Evolutionary conservation across 2,113 vertebrate species (phyloP).

Genomic region (Calyptommatus sinebrachiatus): DNA sequence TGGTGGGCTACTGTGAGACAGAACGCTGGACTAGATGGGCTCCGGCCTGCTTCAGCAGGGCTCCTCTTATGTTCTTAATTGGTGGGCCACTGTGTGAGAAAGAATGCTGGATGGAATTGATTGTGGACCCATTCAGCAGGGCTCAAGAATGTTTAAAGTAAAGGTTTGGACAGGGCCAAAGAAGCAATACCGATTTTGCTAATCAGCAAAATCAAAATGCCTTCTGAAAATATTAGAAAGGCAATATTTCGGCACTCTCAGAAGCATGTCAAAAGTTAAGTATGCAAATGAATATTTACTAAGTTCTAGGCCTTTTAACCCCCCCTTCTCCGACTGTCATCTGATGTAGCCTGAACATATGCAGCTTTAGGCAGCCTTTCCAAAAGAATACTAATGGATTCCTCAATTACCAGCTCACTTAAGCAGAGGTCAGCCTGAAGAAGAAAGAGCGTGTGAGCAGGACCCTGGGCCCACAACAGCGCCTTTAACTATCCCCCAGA

Average conservation of each 20-base stretch:
- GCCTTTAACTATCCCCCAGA: slow-evolving; percentile 41
- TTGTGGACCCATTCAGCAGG: too few species aligned
- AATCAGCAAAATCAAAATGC: not conserved
- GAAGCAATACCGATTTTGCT: too few species aligned
- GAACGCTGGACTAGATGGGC: too few species aligned
- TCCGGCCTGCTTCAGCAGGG: too few species aligned
- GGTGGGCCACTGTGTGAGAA: too few species aligned
- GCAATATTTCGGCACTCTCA: not conserved
- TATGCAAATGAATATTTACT: not conserved
- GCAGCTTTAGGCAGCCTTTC: not conserved
- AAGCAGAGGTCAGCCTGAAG: slow-evolving; percentile 35
- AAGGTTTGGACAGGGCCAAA: too few species aligned
- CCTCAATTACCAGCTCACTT: slow-evolving; percentile 26
- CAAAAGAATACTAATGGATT: slow-evolving; percentile 29
- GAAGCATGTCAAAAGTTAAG: not conserved
- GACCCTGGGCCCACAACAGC: slow-evolving; percentile 31
- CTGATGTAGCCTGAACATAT: slow-evolving; percentile 3
- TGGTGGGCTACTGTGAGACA: too few species aligned
- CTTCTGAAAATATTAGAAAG: too few species aligned
- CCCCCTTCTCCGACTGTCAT: not conserved
- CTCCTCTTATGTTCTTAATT: too few species aligned
- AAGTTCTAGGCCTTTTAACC: not conserved
- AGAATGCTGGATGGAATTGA: too few species aligned
- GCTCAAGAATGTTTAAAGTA: too few species aligned
- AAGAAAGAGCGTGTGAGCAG: slow-evolving; percentile 54